Conservation (phyloP, 2,797 vertebrate species). For the Toxotes lorentzi region DNA sequence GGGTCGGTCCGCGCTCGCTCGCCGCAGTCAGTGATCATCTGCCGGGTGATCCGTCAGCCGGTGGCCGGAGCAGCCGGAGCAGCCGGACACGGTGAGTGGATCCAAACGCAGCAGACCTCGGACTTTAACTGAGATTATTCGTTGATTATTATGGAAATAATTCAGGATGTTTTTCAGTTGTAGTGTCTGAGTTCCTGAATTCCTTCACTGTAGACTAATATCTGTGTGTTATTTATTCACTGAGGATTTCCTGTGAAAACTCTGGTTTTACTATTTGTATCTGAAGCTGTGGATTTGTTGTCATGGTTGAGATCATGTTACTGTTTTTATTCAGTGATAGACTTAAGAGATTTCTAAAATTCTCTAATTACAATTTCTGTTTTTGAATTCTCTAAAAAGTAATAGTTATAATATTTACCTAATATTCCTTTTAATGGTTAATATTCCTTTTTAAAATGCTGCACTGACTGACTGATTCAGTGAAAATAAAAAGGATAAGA, state of each 20-base stretch:
- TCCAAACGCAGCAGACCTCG: not conserved
- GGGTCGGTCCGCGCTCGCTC: not conserved
- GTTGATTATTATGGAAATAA: not conserved
- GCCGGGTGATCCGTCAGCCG: not conserved
- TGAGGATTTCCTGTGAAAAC: not conserved
- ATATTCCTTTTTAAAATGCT: no score
- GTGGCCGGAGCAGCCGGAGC: not conserved
- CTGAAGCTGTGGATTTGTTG: not conserved
- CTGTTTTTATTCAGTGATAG: not conserved
- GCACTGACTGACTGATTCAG: no score
- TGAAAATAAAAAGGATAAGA: no score
- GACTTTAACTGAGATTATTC: not conserved
- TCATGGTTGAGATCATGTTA: not conserved
- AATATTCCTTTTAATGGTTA: no score
- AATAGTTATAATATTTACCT: no score
- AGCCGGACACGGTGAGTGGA: conserved; percentile 9
- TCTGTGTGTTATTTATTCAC: not conserved
- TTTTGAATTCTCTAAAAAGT: no score
- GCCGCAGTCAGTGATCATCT: not conserved
- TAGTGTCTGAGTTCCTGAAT: not conserved
- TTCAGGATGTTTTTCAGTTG: no score
- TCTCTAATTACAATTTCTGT: not conserved
- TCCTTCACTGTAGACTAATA: not conserved
- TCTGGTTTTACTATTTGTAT: not conserved
- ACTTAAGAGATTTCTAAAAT: not conserved